These are phyloP conservation scores for Meandrina meandrites DNA, from an alignment of 92 coral and sea anemone species.

Conservation along the genomic window DNA sequence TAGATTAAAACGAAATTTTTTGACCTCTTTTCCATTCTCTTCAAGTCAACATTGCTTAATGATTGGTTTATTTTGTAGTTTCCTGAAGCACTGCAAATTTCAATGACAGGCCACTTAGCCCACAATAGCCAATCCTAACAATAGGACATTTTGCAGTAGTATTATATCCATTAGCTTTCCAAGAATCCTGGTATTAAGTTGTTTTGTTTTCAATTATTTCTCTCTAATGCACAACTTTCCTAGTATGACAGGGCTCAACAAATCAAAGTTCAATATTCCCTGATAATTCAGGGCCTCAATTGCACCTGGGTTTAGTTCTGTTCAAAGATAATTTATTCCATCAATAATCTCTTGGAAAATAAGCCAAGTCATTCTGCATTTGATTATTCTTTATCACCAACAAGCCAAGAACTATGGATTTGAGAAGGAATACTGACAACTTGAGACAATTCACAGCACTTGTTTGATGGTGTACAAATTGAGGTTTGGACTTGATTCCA, in stretches of 20 bases:
- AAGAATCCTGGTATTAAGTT: not conserved
- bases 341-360: not conserved
- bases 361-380: not conserved
- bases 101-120: not conserved
- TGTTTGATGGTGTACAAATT: not conserved
- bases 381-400: not conserved
- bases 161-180: not conserved
- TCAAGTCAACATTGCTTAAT: not conserved
- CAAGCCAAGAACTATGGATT: not conserved
- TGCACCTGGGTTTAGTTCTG: not conserved
- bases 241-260: not conserved
- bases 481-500: not conserved
- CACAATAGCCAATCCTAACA: not conserved
- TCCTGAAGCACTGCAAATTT: not conserved
- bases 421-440: not conserved
- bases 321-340: constrained; percentile 1
- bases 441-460: not conserved
- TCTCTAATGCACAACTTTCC: not conserved
- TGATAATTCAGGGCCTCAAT: not conserved
- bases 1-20: not conserved
- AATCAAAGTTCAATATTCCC: not conserved
- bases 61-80: not conserved
- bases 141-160: not conserved
- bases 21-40: not conserved
- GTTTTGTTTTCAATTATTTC: not conserved